Percentiles rank a stretch among this genome's conserved stretches.
Evolutionary conservation across 2,113 vertebrate genomes (phyloP).

Genomic region (Nerophis lumbriciformis): DNA sequence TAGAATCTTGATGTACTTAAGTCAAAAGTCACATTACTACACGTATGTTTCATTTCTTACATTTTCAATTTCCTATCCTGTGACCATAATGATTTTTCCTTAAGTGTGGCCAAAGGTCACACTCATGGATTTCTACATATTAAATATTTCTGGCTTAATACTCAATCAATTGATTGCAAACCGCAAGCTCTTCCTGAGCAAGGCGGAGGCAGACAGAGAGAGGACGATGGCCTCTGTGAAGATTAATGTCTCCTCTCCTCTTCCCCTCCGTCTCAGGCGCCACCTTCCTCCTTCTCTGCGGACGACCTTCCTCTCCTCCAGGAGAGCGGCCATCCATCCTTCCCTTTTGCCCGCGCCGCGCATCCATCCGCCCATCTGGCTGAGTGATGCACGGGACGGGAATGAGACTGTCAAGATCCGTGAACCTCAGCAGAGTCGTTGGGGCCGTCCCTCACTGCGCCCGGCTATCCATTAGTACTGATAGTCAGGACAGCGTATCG

Average conservation of each 20-base stretch:
- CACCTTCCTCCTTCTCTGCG: conserved; percentile 50
- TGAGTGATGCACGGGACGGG: conserved; percentile 63
- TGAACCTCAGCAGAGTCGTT: conserved; percentile 59
- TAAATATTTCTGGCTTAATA: too few relatives aligned
- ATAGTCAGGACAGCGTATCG: conserved; percentile 54
- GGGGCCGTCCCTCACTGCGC: conserved; percentile 23
- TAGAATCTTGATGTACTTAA: too few relatives aligned
- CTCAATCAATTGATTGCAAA: background rate
- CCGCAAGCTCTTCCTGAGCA: background rate
- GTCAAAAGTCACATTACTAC: too few relatives aligned
- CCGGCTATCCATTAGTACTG: conserved; percentile 47
- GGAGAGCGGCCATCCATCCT: conserved; percentile 59
- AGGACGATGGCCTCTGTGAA: conserved; percentile 49
- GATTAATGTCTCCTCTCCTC: conserved; percentile 60
- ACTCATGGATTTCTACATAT: too few relatives aligned
- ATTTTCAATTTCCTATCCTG: too few relatives aligned
- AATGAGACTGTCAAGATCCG: conserved; percentile 66
- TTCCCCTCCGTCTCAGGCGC: conserved; percentile 51
- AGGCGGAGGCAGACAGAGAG: conserved; percentile 14
- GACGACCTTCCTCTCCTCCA: conserved; percentile 61
- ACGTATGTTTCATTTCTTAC: too few relatives aligned
- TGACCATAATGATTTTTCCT: too few relatives aligned
- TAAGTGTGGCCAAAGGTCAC: too few relatives aligned
- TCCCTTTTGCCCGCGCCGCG: conserved; percentile 40
- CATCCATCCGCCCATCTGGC: conserved; percentile 59